Percentiles rank a stretch among this genome's conserved stretches.
Conservation (phyloP, 2,888 invertebrate genomes). For the Trissoscelio sp. region DNA sequence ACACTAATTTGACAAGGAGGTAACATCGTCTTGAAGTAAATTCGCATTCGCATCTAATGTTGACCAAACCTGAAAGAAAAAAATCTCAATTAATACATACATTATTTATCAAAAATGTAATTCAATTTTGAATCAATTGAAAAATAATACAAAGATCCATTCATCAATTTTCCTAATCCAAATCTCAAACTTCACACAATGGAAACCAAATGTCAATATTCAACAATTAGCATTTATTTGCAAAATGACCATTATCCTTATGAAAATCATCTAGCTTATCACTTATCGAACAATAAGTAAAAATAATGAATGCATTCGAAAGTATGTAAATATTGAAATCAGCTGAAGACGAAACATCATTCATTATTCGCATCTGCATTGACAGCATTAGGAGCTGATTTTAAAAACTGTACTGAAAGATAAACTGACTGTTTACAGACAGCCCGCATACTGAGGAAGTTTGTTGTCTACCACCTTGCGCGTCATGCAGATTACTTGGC, state of each 20-base stretch:
- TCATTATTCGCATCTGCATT: constrained; percentile 32
- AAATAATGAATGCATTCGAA: constrained; percentile 47
- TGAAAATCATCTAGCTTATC: constrained; percentile 13
- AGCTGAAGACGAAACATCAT: constrained; percentile 11
- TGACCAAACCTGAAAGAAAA: no score
- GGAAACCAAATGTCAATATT: no score
- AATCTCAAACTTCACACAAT: no score
- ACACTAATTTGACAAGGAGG: no score
- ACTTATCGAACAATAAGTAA: constrained; percentile 44
- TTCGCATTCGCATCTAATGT: no score
- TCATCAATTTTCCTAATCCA: no score
- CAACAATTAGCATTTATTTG: constrained; percentile 14
- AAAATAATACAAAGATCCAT: no score
- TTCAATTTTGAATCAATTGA: no score
- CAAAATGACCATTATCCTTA: constrained; percentile 14
- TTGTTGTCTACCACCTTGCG: not conserved
- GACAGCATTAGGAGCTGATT: constrained; percentile 27
- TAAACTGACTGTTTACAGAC: constrained; percentile 44
- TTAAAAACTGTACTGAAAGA: constrained; percentile 43
- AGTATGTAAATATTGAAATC: constrained; percentile 46
- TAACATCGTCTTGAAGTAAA: no score
- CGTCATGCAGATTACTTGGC: constrained; percentile 10
- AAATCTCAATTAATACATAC: not conserved
- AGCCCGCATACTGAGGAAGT: constrained; percentile 9
- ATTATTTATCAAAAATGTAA: no score